phyloP scores from a whole-genome alignment of 2,797 vertebrate genomes.

The Harpagifer antarcticus region DNA sequence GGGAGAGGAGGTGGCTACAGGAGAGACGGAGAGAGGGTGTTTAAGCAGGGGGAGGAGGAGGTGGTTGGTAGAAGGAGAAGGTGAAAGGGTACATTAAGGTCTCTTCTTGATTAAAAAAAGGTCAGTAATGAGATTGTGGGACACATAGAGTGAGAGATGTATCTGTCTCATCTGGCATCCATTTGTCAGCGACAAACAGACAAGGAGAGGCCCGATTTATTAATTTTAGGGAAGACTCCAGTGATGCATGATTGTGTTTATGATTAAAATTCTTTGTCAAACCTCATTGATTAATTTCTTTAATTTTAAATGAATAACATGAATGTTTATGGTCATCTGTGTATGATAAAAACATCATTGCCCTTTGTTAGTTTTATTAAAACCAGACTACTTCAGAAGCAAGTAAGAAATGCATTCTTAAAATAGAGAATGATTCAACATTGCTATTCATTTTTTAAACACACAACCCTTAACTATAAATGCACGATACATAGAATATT shows the following conservation, averaged over 20 bases:
- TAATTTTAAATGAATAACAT: not conserved
- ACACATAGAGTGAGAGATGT: slow-evolving; percentile 61
- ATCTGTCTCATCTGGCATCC: slow-evolving; percentile 63
- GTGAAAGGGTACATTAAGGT: slow-evolving; percentile 83
- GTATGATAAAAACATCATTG: slow-evolving; percentile 11
- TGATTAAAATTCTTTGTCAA: slow-evolving; percentile 14
- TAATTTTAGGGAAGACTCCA: slow-evolving; percentile 23
- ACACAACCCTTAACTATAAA: not conserved
- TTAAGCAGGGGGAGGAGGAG: slow-evolving; percentile 61
- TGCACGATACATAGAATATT: slow-evolving; percentile 1
- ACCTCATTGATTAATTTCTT: not conserved
- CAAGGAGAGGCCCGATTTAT: slow-evolving; percentile 7
- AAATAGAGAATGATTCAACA: slow-evolving; percentile 1
- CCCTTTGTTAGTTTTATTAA: slow-evolving; percentile 4
- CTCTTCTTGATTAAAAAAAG: slow-evolving; percentile 81
- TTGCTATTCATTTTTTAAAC: slow-evolving; percentile 1
- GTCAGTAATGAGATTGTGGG: slow-evolving; percentile 79
- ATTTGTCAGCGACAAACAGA: slow-evolving; percentile 57
- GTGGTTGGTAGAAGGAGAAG: slow-evolving; percentile 70
- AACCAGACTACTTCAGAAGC: not conserved
- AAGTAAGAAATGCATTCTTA: slow-evolving; percentile 1
- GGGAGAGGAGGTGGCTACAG: slow-evolving; percentile 52
- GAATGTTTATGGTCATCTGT: not conserved
- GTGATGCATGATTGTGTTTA: slow-evolving; percentile 22
- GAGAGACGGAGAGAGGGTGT: slow-evolving; percentile 49